Conservation (phyloP, 2,797 vertebrate genomes). For the Petrocephalus sullivani region DNA sequence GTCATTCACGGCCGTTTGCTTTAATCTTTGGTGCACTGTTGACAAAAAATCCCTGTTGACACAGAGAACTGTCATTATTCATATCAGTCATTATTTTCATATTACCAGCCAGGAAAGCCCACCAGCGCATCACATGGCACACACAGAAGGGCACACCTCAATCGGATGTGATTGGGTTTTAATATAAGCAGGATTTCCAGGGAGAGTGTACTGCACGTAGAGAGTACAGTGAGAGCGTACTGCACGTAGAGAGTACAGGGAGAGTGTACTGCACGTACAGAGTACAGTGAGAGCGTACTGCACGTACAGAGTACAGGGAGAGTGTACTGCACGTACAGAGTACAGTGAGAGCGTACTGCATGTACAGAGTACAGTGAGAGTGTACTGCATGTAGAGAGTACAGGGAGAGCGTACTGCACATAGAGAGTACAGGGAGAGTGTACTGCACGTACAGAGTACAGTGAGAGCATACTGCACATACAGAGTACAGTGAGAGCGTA, state of each 20-base stretch:
- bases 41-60: background rate
- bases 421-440: background rate
- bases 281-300: background rate
- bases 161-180: background rate
- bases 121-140: background rate
- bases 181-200: background rate
- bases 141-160: background rate
- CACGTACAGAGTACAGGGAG: background rate
- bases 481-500: too few relatives aligned
- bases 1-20: background rate
- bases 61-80: background rate
- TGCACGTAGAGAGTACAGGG: background rate
- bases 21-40: background rate
- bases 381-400: background rate
- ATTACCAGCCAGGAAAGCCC: background rate
- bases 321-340: background rate
- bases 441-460: background rate
- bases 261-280: background rate
- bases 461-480: too few relatives aligned
- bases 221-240: too few relatives aligned
- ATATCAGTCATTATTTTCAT: background rate
- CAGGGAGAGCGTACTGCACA: background rate
- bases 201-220: background rate
- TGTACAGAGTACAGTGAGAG: background rate
- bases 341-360: too few relatives aligned